Conservation (phyloP, 1,140 invertebrate species). For the Andrena cerasifolii region DNA sequence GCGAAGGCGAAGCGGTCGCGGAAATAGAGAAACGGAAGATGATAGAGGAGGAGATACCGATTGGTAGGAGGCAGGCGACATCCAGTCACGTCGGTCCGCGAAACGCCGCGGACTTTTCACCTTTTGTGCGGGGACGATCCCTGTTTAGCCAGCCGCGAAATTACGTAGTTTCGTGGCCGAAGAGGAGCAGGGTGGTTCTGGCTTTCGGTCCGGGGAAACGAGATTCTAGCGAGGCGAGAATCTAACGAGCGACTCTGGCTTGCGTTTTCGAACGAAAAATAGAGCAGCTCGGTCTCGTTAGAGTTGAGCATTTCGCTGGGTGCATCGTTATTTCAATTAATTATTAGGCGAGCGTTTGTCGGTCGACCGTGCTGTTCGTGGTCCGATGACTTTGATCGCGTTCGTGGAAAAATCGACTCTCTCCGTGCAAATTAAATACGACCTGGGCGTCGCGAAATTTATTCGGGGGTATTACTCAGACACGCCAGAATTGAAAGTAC, state of each 20-base stretch:
- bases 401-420: constrained; percentile 9
- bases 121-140: constrained; percentile 34
- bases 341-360: constrained; percentile 53
- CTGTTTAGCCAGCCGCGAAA: constrained; percentile 71
- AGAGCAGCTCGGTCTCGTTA: constrained; percentile 51
- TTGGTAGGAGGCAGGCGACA: too few species aligned
- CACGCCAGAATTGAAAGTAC: too few species aligned
- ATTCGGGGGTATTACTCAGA: too few species aligned
- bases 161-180: constrained; percentile 65
- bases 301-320: constrained; percentile 16
- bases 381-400: constrained; percentile 30
- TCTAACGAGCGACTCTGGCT: constrained; percentile 3
- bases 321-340: constrained; percentile 63
- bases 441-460: constrained; percentile 23
- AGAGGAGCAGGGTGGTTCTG: neutral
- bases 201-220: neutral
- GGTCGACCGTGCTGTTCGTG: constrained; percentile 42
- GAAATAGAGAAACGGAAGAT: too few species aligned
- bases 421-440: too few species aligned
- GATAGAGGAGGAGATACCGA: too few species aligned
- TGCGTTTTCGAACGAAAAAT: neutral
- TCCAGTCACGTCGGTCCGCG: too few species aligned
- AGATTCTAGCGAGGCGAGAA: constrained; percentile 8
- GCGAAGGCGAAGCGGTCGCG: too few species aligned
- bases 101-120: constrained; percentile 46